A percentile compares a stretch with the other conserved stretches of the same genome.
These are phyloP conservation scores for Austrofundulus limnaeus DNA, from an alignment of 2,113 vertebrate genomes.

Conservation along the genomic window DNA sequence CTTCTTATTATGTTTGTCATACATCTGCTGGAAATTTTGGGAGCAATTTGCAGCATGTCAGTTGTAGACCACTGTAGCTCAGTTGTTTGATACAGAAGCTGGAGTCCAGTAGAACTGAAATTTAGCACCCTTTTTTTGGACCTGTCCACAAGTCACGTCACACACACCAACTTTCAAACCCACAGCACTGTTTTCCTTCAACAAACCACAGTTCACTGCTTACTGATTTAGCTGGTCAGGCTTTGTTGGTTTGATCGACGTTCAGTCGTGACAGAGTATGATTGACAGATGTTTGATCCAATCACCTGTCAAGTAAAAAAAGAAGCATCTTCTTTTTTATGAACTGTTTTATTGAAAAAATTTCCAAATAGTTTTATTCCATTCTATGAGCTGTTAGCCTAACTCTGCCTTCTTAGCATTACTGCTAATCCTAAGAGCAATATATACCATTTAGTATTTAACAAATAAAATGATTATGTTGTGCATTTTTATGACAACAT, in stretches of 20 bases:
- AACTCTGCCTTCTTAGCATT: too few relatives aligned
- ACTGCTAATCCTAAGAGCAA: too few relatives aligned
- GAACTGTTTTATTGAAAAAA: too few relatives aligned
- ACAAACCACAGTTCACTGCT: neutral
- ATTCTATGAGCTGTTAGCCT: too few relatives aligned
- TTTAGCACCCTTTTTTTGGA: neutral
- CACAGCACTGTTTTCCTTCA: neutral
- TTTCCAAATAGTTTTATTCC: too few relatives aligned
- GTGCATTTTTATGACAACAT: too few relatives aligned
- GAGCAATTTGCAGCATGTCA: slow-evolving; percentile 4
- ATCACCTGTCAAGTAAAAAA: neutral
- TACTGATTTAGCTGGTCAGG: neutral
- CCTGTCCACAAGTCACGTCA: neutral
- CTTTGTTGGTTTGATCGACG: neutral
- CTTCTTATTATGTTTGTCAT: slow-evolving; percentile 17
- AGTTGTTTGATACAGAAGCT: too few relatives aligned
- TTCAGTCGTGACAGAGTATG: neutral
- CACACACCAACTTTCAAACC: neutral
- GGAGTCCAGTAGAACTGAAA: too few relatives aligned
- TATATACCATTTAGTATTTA: too few relatives aligned
- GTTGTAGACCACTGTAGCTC: neutral
- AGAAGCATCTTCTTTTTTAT: too few relatives aligned
- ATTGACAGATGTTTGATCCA: neutral
- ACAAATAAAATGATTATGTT: too few relatives aligned
- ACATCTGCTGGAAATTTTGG: slow-evolving; percentile 6